A percentile compares a stretch with the other conserved stretches of the same genome.
Evolutionary conservation across 2,113 vertebrate species (phyloP).

Genomic region (Noctilio leporinus): DNA sequence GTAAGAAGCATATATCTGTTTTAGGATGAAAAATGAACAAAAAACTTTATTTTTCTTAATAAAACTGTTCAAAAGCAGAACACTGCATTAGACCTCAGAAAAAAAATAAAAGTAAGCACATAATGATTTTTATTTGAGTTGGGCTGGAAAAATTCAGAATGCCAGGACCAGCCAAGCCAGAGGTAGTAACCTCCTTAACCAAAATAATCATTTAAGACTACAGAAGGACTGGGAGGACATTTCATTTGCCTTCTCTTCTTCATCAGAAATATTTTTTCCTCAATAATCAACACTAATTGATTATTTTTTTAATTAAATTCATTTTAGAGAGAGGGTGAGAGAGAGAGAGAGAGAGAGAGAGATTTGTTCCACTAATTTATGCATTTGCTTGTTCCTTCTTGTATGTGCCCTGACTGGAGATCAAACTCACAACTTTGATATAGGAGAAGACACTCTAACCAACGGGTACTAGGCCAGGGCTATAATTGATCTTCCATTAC

Average conservation of each 20-base stretch:
- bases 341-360: too few species aligned
- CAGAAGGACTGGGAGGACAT: neutral
- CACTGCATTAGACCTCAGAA: neutral
- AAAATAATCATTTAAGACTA: neutral
- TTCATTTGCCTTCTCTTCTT: neutral
- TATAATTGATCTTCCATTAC: neutral
- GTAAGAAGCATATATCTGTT: neutral
- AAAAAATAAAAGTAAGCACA: neutral
- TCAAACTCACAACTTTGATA: too few species aligned
- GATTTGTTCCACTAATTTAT: too few species aligned
- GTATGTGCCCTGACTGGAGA: too few species aligned
- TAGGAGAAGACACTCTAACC: too few species aligned
- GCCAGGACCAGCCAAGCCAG: neutral
- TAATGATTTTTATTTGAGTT: neutral
- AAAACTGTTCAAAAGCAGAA: neutral
- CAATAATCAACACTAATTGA: neutral
- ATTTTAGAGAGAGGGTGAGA: too few species aligned
- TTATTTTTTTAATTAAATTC: neutral
- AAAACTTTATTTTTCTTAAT: neutral
- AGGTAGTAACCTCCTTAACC: neutral
- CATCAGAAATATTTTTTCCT: neutral
- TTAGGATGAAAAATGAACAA: neutral
- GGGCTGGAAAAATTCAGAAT: neutral
- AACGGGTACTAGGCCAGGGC: too few species aligned
- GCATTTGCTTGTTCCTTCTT: too few species aligned